These are phyloP conservation scores for Habrosyne pyritoides DNA, from an alignment of 2,888 invertebrate genomes.

Conservation along the genomic window DNA sequence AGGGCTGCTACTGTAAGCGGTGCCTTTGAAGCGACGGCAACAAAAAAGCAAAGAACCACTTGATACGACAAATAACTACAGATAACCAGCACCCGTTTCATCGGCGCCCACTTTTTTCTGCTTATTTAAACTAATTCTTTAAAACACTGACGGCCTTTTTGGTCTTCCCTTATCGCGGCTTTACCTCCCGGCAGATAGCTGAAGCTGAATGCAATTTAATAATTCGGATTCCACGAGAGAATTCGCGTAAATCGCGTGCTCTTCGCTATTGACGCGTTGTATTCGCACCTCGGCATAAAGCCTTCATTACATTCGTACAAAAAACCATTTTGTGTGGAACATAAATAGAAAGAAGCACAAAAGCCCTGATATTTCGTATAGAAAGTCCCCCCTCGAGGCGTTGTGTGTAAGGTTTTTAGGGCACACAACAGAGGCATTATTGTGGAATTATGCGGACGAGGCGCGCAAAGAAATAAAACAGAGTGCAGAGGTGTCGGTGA, in stretches of 20 bases:
- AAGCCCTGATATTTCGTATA: slow-evolving; percentile 76
- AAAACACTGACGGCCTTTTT: slow-evolving; percentile 50
- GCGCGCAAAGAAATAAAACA: slow-evolving; percentile 76
- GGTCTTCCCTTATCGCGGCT: slow-evolving; percentile 47
- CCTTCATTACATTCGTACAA: slow-evolving; percentile 77
- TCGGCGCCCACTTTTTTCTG: slow-evolving; percentile 70
- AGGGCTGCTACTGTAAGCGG: slow-evolving; percentile 74
- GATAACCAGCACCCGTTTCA: slow-evolving; percentile 65
- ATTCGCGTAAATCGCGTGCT: slow-evolving; percentile 56
- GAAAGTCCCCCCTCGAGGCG: slow-evolving; percentile 69
- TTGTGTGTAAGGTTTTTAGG: slow-evolving; percentile 64
- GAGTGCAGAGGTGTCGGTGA: slow-evolving; percentile 70
- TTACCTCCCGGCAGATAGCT: slow-evolving; percentile 17
- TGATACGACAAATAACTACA: slow-evolving; percentile 79
- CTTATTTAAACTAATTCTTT: slow-evolving; percentile 61
- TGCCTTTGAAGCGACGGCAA: slow-evolving; percentile 64
- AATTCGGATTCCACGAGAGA: slow-evolving; percentile 31
- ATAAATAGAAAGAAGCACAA: slow-evolving; percentile 73
- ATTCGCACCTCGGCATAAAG: slow-evolving; percentile 79
- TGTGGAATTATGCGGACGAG: slow-evolving; percentile 72
- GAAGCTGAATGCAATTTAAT: slow-evolving; percentile 16
- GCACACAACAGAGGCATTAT: slow-evolving; percentile 67
- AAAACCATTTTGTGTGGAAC: slow-evolving; percentile 73
- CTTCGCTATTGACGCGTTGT: slow-evolving; percentile 55
- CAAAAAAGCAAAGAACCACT: slow-evolving; percentile 61